A percentile compares a stretch with the other conserved stretches of the same genome.
Evolutionary conservation across 2,888 invertebrate genomes (phyloP).

Genomic region (Lycocerus yunnanus): DNA sequence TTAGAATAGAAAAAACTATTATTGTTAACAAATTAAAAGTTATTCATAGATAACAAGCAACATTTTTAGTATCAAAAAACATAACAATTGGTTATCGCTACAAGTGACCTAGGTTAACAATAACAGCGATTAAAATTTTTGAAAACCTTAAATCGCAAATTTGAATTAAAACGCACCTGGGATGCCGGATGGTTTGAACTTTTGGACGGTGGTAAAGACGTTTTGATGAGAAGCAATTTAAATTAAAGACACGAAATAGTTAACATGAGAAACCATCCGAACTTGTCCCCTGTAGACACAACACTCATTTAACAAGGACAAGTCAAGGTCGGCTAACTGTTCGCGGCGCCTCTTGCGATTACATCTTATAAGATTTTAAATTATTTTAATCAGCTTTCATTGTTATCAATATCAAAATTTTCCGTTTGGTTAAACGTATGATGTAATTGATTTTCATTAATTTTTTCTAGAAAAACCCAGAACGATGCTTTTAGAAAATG

Average conservation of each 20-base stretch:
- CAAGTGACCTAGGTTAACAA: not conserved
- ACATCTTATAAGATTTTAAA: not conserved
- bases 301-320: slow-evolving; percentile 51
- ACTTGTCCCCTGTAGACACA: slow-evolving; percentile 44
- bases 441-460: not conserved
- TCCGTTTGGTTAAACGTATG: not conserved
- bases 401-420: not conserved
- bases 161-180: not conserved
- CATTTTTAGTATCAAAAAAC: not conserved
- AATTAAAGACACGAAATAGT: slow-evolving; percentile 35
- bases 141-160: not conserved
- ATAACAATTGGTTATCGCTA: not conserved
- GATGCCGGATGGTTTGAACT: not conserved
- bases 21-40: not conserved
- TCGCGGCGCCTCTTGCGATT: slow-evolving; percentile 55
- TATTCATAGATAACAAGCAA: not conserved
- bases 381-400: not conserved
- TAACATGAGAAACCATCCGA: slow-evolving; percentile 40
- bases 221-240: not conserved
- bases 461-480: not conserved
- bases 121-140: not conserved
- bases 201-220: not conserved
- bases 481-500: not conserved
- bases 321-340: slow-evolving; percentile 56
- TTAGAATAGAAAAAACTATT: not conserved